A percentile compares a stretch with the other conserved stretches of the same genome.
These are phyloP conservation scores for Villa cingulata DNA, from an alignment of 2,888 invertebrate genomes.

Conservation along the genomic window DNA sequence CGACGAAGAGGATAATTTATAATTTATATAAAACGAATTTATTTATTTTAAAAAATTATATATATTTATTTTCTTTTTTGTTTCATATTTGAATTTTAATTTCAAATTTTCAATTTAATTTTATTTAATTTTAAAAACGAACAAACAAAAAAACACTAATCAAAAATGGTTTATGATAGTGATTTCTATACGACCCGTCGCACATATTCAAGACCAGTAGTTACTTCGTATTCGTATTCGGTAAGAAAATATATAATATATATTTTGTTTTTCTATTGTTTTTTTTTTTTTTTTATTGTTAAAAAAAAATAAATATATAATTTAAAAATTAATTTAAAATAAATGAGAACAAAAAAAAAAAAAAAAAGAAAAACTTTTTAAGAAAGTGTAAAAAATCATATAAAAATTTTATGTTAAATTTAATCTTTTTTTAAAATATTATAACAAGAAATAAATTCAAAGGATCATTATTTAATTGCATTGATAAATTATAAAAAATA, in stretches of 20 bases:
- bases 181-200: slow-evolving; percentile 83
- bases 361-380: not conserved
- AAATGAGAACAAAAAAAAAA: too few relatives aligned
- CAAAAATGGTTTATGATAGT: slow-evolving; percentile 81
- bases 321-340: too few relatives aligned
- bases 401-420: too few relatives aligned
- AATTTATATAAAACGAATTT: slow-evolving; percentile 15
- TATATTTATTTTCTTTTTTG: slow-evolving; percentile 1
- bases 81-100: too few relatives aligned
- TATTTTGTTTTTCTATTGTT: not conserved
- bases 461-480: too few relatives aligned
- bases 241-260: slow-evolving; percentile 44
- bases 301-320: not conserved
- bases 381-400: slow-evolving; percentile 9
- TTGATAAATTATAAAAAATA: too few relatives aligned
- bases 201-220: slow-evolving; percentile 58
- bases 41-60: slow-evolving; percentile 9
- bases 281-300: not conserved
- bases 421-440: too few relatives aligned
- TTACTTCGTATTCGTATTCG: slow-evolving; percentile 64
- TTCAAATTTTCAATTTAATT: slow-evolving; percentile 2
- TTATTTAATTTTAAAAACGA: slow-evolving; percentile 13
- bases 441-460: too few relatives aligned
- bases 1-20: slow-evolving; percentile 22
- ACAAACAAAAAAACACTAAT: slow-evolving; percentile 16